A percentile compares a stretch with the other conserved stretches of the same genome.
phyloP scores from a whole-genome alignment of 92 coral and sea anemone genomes.

The Epizoanthus ramosus region DNA sequence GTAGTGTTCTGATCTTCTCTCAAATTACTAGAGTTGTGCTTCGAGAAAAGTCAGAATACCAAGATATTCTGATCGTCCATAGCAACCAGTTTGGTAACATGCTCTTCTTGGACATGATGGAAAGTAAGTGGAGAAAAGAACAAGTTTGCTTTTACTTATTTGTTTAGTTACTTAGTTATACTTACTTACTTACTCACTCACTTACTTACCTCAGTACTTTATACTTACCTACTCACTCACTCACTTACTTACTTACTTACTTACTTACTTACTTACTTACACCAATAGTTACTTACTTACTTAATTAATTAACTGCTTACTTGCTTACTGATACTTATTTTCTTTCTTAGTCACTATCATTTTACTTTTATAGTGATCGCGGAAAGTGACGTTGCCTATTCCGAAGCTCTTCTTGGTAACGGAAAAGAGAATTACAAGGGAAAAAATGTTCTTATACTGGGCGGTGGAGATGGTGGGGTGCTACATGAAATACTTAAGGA shows the following conservation, averaged over 20 bases:
- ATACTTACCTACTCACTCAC: too few species aligned
- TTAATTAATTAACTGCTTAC: not conserved
- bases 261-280: too few species aligned
- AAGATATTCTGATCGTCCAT: conserved; percentile 67
- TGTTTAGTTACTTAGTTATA: too few species aligned
- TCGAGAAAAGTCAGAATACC: conserved; percentile 51
- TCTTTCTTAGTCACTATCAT: not conserved
- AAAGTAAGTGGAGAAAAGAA: conserved; percentile 53
- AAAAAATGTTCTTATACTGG: conserved; percentile 69
- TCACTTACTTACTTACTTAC: too few species aligned
- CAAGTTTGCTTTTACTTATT: too few species aligned
- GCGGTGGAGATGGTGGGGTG: conserved; percentile 85
- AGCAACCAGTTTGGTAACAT: conserved; percentile 73
- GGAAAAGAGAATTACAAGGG: conserved; percentile 66
- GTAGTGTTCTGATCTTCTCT: not conserved
- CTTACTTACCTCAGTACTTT: too few species aligned
- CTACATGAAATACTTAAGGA: conserved; percentile 73
- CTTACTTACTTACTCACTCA: too few species aligned
- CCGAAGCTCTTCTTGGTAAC: conserved; percentile 69
- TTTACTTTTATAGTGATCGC: conserved; percentile 61
- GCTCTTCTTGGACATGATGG: conserved; percentile 59
- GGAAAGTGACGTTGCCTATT: conserved; percentile 73
- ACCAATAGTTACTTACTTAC: not conserved
- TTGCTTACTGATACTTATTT: not conserved
- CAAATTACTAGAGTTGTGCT: conserved; percentile 45